Evolutionary conservation across 64 coral and sea anemone genomes (phyloP).

Genomic region (Stichodactyla helianthus): DNA sequence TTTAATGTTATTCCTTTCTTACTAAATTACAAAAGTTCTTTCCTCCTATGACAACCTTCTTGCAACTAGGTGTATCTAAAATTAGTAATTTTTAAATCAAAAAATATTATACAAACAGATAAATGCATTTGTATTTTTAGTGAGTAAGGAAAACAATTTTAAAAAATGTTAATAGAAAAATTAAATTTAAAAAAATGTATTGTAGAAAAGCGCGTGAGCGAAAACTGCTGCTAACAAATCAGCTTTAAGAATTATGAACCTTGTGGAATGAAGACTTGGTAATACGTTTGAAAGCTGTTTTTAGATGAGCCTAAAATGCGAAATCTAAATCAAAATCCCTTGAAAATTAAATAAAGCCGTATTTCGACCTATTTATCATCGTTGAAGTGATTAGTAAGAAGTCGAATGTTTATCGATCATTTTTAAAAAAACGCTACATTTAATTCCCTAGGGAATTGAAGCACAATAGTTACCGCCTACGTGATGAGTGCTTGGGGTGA

Average conservation of each 20-base stretch:
- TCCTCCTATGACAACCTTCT: no score
- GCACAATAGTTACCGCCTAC: background rate
- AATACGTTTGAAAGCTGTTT: background rate
- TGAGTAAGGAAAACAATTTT: background rate
- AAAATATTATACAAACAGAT: background rate
- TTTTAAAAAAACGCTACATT: conserved; percentile 25
- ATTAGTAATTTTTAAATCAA: background rate
- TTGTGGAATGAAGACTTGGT: background rate
- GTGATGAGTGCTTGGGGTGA: background rate
- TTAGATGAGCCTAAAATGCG: background rate
- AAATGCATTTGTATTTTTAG: background rate
- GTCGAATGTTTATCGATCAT: conserved; percentile 6
- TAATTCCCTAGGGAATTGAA: conserved; percentile 37
- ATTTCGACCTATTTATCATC: background rate
- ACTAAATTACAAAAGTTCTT: no score
- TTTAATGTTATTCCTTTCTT: no score
- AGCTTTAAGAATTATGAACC: background rate
- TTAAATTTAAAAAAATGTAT: background rate
- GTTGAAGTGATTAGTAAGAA: background rate
- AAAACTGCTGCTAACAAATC: background rate
- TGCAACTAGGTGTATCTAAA: no score
- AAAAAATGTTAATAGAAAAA: background rate
- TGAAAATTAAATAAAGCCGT: background rate
- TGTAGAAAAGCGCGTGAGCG: background rate
- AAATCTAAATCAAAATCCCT: background rate